Evolutionary conservation across 2,113 vertebrate species (phyloP).

Genomic region (Nycticebus coucang): DNA sequence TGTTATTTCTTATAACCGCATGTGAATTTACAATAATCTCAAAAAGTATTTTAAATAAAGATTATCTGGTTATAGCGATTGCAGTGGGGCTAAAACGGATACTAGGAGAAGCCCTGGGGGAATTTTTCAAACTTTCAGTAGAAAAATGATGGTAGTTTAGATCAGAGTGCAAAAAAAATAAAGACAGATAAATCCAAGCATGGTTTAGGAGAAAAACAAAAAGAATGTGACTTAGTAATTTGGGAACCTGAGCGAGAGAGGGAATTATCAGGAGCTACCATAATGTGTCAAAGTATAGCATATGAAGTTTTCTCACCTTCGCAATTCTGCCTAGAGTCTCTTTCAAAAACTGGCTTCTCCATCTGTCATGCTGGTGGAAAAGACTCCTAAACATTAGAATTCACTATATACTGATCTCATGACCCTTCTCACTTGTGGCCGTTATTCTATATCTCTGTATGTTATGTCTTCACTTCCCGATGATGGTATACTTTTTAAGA

Average conservation of each 20-base stretch:
- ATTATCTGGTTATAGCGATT: not conserved
- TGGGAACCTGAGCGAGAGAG: not conserved
- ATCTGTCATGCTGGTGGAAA: not conserved
- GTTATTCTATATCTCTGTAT: not conserved
- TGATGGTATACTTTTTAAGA: not conserved
- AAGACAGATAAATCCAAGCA: not conserved
- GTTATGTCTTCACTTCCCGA: not conserved
- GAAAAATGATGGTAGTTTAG: not conserved
- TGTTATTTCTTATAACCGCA: not conserved
- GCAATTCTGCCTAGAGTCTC: not conserved
- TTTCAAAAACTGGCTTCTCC: not conserved
- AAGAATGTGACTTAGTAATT: not conserved
- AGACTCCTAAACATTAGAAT: not conserved
- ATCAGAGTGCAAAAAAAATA: not conserved
- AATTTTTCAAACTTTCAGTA: not conserved
- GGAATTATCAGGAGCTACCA: not conserved
- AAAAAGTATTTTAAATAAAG: not conserved
- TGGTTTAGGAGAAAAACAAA: not conserved
- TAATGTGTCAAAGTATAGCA: not conserved
- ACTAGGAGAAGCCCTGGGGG: not conserved
- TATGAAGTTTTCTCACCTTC: not conserved
- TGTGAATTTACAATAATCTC: not conserved
- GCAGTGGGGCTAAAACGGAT: not conserved
- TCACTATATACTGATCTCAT: not conserved
- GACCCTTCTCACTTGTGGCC: not conserved